phyloP scores from a whole-genome alignment of 2,797 vertebrate genomes.

The Neosilurus hyrtlii region DNA sequence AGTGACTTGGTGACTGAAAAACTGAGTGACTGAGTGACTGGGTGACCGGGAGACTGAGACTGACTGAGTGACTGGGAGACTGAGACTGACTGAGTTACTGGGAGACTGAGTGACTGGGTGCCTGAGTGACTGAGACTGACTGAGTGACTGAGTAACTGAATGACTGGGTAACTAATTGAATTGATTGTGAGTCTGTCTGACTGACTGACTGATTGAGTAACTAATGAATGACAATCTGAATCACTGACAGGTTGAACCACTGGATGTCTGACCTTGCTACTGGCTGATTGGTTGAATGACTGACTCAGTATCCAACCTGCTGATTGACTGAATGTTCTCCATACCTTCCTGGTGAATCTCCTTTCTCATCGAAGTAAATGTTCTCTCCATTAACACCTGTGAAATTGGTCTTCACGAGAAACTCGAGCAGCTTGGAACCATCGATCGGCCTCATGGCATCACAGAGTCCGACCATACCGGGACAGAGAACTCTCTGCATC shows the following conservation, averaged over 20 bases:
- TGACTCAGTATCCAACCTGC: neutral
- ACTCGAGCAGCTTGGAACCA: slow-evolving; percentile 90
- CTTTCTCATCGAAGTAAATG: slow-evolving; percentile 93
- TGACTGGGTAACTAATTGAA: neutral
- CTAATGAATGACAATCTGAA: neutral
- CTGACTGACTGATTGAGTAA: neutral
- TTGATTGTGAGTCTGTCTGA: neutral
- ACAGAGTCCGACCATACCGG: slow-evolving; percentile 87
- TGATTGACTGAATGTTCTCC: neutral
- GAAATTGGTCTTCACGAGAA: slow-evolving; percentile 96
- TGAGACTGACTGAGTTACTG: neutral
- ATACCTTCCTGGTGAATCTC: slow-evolving; percentile 96
- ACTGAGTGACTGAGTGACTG: neutral
- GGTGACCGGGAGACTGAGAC: neutral
- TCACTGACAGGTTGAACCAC: no score
- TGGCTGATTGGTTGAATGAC: neutral
- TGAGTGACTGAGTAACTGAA: neutral
- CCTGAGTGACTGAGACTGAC: neutral
- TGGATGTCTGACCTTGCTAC: neutral
- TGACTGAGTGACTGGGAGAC: neutral
- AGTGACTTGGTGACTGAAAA: neutral
- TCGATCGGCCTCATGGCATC: slow-evolving; percentile 95
- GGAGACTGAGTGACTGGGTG: neutral
- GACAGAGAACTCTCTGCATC: slow-evolving; percentile 89
- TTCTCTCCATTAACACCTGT: slow-evolving; percentile 92